Evolutionary conservation across 2,113 vertebrate genomes (phyloP).

Genomic region (Trochalopteron elliotii): DNA sequence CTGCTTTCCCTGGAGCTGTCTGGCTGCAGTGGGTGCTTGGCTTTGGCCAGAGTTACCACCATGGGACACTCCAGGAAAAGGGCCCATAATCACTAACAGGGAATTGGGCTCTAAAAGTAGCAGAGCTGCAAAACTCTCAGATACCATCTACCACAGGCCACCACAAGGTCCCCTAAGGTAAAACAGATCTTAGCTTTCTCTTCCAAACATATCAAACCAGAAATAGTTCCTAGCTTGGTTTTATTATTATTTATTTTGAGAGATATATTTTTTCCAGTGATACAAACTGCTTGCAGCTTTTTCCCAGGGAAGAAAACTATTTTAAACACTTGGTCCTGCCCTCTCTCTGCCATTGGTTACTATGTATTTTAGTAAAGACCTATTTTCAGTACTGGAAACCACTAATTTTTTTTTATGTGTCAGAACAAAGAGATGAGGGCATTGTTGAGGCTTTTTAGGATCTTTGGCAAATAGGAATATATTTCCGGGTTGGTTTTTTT

Average conservation of each 20-base stretch:
- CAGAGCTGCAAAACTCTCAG: not conserved
- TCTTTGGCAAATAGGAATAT: not conserved
- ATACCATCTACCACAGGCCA: conserved; percentile 19
- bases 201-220: conserved; percentile 35
- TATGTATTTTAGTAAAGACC: not conserved
- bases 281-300: conserved; percentile 2
- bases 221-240: not conserved
- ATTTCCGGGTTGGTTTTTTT: not conserved
- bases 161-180: conserved; percentile 47
- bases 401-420: not conserved
- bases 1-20: not conserved
- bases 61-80: not conserved
- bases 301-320: conserved; percentile 41
- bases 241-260: not conserved
- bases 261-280: not conserved
- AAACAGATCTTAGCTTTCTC: conserved; percentile 1
- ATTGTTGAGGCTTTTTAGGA: not conserved
- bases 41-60: not conserved
- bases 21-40: not conserved
- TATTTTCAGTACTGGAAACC: conserved; percentile 24
- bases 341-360: not conserved
- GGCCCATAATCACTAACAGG: not conserved
- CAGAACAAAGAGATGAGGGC: not conserved
- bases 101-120: not conserved
- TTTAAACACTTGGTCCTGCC: not conserved